These are phyloP conservation scores for Caenorhabditis sinica DNA, from an alignment of 2,888 invertebrate species.

Conservation along the genomic window DNA sequence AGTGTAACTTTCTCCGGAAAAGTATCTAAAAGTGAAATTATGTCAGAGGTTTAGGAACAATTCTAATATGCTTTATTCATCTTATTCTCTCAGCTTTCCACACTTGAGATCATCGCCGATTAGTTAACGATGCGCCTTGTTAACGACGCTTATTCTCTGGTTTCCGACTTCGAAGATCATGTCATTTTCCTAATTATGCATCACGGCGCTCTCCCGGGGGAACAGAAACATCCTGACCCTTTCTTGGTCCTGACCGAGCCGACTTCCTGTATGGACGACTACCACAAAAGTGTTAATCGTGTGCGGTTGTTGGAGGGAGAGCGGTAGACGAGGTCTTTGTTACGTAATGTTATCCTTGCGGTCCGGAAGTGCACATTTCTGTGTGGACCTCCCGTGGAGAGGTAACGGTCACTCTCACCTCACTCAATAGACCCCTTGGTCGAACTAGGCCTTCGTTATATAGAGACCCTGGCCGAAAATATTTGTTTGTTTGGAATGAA, in stretches of 20 bases:
- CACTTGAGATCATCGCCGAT: slow-evolving; percentile 63
- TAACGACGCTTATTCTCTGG: slow-evolving; percentile 63
- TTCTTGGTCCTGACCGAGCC: slow-evolving; percentile 23
- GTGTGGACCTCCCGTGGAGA: slow-evolving; percentile 50
- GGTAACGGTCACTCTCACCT: slow-evolving; percentile 8
- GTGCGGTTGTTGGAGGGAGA: slow-evolving; percentile 27
- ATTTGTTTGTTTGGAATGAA: slow-evolving; percentile 49
- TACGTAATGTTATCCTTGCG: slow-evolving; percentile 60
- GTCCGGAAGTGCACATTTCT: slow-evolving; percentile 59
- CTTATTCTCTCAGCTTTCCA: background rate
- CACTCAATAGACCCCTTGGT: slow-evolving; percentile 5
- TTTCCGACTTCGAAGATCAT: slow-evolving; percentile 59
- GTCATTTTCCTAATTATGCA: slow-evolving; percentile 63
- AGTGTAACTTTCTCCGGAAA: background rate
- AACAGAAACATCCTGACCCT: slow-evolving; percentile 46
- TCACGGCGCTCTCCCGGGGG: slow-evolving; percentile 46
- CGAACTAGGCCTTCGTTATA: slow-evolving; percentile 3
- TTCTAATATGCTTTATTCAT: slow-evolving; percentile 25
- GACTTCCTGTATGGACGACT: slow-evolving; percentile 52
- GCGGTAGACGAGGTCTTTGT: slow-evolving; percentile 51
- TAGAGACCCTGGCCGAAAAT: background rate
- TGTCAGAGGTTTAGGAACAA: slow-evolving; percentile 15
- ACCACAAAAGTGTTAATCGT: slow-evolving; percentile 59
- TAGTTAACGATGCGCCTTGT: slow-evolving; percentile 63
- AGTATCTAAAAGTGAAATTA: slow-evolving; percentile 12